Evolutionary conservation across 2,113 vertebrate species (phyloP), one percentile per base, ranked within the genome.

Genomic region (Cavia aperea): DNA sequence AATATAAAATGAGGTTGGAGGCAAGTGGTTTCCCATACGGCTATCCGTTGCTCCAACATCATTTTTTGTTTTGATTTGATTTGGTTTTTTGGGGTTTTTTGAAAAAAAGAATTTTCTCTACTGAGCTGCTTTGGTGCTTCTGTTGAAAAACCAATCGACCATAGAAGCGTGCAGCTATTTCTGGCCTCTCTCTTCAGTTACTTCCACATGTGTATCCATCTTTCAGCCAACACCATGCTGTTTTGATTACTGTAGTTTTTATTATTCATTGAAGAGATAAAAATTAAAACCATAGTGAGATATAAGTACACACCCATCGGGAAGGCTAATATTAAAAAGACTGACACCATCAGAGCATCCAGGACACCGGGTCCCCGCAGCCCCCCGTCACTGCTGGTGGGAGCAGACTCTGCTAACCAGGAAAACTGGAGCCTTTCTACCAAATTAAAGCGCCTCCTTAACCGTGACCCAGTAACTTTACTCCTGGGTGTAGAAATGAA

Each of bases 211-310:
- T 5, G 2, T 29, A 3, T 56, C 49, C 21, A 3, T 36, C 68
- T 78, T 84, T 36, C 83, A 49, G 23, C 7, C 70, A 56, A 12
- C 31, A 83, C 24, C 79, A 92, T 23, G 14, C 79, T 63, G n/a
- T 82, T 94, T 81, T 54, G 29, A 62, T 94, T 70, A 92, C 49
- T 33, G 14, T 63, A 51, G 36, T 10, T 93, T 85, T 92, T 77
- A 90, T n/a, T 85, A 77, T 54, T 36, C 39, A 86, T 85, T 78
- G 51, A 82, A 70, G 43, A 90, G 62, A 65, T 39, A 9, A 92
- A 81, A 68, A 72, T 56, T 39, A 54, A 86, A 92, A 78, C 68
- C 54, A 43, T 29, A 49, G 49, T 21, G 62, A 86, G 60, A 46
- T 58, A 36, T 3, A 86, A 72, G 13, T 12, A 36, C 1, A 39